Evolutionary conservation across 2,888 invertebrate species (phyloP).

Genomic region (Pollenia amentaria): DNA sequence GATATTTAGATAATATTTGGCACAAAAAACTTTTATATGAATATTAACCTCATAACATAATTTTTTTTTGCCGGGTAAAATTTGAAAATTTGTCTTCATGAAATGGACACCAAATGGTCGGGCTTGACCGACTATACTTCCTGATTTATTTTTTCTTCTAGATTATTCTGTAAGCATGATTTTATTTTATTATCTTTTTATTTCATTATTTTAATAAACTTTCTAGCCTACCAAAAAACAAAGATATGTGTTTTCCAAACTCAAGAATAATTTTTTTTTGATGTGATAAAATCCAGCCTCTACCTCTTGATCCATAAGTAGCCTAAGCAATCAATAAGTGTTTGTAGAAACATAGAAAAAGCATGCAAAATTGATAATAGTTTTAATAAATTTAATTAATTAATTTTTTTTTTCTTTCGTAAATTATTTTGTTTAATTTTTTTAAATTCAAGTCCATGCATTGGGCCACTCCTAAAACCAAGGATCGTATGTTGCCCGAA

Average conservation of each 20-base stretch:
- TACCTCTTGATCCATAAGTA: constrained; percentile 74
- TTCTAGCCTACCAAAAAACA: not conserved
- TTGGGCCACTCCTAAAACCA: constrained; percentile 95
- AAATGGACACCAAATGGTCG: no score
- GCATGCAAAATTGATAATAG: constrained; percentile 21
- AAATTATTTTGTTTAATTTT: not conserved
- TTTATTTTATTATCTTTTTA: no score
- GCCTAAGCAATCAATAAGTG: constrained; percentile 18
- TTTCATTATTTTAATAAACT: no score
- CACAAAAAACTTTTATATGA: no score
- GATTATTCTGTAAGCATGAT: no score
- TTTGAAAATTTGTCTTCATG: no score
- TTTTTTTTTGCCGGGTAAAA: no score
- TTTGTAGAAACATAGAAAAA: constrained; percentile 34
- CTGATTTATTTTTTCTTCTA: no score
- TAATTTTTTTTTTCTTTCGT: constrained; percentile 13
- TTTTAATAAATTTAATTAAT: not conserved
- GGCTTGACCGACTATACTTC: no score
- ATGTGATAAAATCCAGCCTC: constrained; percentile 62
- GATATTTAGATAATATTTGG: no score
- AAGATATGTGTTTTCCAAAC: not conserved
- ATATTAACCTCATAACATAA: no score
- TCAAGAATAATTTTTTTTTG: not conserved
- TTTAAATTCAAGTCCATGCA: constrained; percentile 90
- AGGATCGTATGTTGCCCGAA: constrained; percentile 93